Base-by-base conservation (phyloP, 2,888 invertebrate species). In the Druceiella hillmani region DNA sequence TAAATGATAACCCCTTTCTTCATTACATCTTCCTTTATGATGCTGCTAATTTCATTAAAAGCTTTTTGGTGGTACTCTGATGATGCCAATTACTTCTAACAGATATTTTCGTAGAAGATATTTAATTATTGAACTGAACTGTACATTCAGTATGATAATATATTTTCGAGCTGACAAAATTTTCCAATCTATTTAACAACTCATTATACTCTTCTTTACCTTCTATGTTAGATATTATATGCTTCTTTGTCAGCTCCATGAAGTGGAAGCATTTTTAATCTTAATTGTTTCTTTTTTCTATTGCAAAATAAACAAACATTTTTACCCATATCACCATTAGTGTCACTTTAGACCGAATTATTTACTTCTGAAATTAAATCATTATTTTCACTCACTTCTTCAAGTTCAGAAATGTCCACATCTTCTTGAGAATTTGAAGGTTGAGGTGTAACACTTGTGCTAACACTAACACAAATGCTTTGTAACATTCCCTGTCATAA, bases 1-100 rank as follows among this genome's bases (percentile, higher is more conserved):
- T n/a, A n/a, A n/a, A n/a, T n/a, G n/a, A n/a, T 44, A 48, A 3
- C 50, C 46, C 25, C 48, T 47, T 52, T 51, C 15, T 51, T 35
- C 24, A 53, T 51, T 16, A 51, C 36, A 36, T 52, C 45, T 49
- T 52, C 42, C 36, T 49, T 16, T 11, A 49, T 48, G n/a, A n/a
- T n/a, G 37, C 11, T 15, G 43, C 46, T 36, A 13, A 52, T 41
- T 49, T 49, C 45, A 34, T 49, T 40, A 44, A 52, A 52, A 50
- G 27, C 48, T 33, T 12, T 25, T 51, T 46, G 46, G 41, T 52
- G 50, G 22, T 46, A 41, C 17, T 50, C 36, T 43, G 42, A 43
- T 41, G 38, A 52, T 52, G 50, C 49, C 49, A 50, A 36, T 32
- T 15, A 38, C 33, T 49, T 52, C 49, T 41, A 38, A 14, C 24